Base-by-base conservation (phyloP, 2,113 vertebrate genomes). In the Bungarus multicinctus region DNA sequence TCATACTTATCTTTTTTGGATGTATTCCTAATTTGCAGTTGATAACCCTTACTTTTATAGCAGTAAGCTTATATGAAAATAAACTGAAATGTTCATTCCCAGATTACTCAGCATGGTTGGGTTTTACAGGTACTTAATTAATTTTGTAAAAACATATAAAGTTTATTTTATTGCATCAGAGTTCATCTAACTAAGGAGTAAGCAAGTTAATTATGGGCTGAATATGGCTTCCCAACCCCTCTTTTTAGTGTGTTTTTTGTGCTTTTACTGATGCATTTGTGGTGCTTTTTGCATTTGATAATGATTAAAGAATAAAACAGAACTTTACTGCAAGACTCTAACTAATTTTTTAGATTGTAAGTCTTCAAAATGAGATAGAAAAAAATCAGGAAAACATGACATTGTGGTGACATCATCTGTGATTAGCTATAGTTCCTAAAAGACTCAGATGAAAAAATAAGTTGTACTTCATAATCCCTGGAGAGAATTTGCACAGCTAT, bases 121-220 rank as follows among this genome's bases (percentile, higher is more conserved):
- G 81, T 18, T 18, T 89, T 39, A 54, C 54, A 30, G 10, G 30
- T 74, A n/a, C 27, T 3, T 23, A 74, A 74, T 55, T 27, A 43
- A 10, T 43, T 43, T 53, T 30, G 55, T 47, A 57, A 43, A 18
- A 91, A 45, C 22, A 86, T 3, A 97, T 95, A 96, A 93, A 95
- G 93, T 95, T 94, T 96, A 93, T 95, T 86, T 54, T 86, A 57
- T 43, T n/a, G 39, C 6, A 20, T 86, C 39, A 57, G 11, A 86
- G 18, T 58, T 58, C 1, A 20, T 45, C 25, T 91, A 9, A 12
- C n/a, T 53, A 16, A 81, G 23, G 22, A 54, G 12, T 55, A 81
- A 81, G 34, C 34, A 81, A 81, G 34, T 20, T 39, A 81, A 39
- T 39, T 52, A 43, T 47, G n/a, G 20, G 5, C 1, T 30, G 64